Percentiles rank a stretch among this genome's conserved stretches.
Evolutionary conservation across 2,888 invertebrate species (phyloP).

Genomic region (Aethes cnicana): DNA sequence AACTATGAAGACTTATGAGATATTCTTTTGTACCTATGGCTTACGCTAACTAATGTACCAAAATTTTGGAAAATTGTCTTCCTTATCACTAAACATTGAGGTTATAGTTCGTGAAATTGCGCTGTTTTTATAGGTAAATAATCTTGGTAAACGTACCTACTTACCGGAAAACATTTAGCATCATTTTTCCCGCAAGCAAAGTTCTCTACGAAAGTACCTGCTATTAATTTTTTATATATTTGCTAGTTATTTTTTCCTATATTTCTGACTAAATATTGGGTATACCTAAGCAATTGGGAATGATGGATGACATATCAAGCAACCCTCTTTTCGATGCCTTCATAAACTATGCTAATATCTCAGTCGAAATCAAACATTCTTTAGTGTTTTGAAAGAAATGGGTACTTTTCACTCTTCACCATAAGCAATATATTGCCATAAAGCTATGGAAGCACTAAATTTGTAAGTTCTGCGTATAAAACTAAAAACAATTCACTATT

Average conservation of each 20-base stretch:
- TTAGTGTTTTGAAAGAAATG: too few species aligned
- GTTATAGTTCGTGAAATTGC: conserved; percentile 3
- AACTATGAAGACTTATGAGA: conserved; percentile 21
- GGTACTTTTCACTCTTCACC: not conserved
- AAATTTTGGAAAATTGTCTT: conserved; percentile 16
- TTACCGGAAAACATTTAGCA: too few species aligned
- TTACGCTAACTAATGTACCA: conserved; percentile 25
- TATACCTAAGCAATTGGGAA: too few species aligned
- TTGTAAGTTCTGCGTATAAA: conserved; percentile 54
- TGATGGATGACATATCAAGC: not conserved
- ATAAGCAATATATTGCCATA: conserved; percentile 39
- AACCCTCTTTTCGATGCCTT: conserved; percentile 3
- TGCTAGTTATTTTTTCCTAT: too few species aligned
- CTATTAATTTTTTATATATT: too few species aligned
- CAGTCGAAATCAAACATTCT: too few species aligned
- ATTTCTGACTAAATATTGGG: too few species aligned
- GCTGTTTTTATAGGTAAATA: not conserved
- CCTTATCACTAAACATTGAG: conserved; percentile 10
- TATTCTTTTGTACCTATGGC: conserved; percentile 23
- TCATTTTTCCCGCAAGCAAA: too few species aligned
- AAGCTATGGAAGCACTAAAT: conserved; percentile 68
- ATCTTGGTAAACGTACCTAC: too few species aligned
- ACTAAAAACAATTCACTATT: conserved; percentile 44
- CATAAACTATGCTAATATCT: not conserved
- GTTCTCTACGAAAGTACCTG: too few species aligned